Base-by-base conservation (phyloP, 2,888 invertebrate genomes). In the Ichneumon xanthorius region DNA sequence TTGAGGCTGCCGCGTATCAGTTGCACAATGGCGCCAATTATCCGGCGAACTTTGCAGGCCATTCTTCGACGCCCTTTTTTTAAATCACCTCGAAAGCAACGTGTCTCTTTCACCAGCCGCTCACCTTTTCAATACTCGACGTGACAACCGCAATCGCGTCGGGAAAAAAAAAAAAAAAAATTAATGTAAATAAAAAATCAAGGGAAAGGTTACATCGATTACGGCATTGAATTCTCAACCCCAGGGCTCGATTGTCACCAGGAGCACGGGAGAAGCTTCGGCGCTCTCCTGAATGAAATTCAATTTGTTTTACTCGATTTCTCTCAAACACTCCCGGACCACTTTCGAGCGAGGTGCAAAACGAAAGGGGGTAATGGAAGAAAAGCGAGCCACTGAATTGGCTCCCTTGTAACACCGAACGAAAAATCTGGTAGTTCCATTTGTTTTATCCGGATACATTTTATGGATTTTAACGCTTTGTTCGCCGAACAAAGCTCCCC, bases 11-110 rank as follows among this genome's bases (percentile, higher is more conserved):
- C 45, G 65, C 22, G 33, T 48, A 30, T 65, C 30, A 53, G 50
- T 55, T 37, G 4, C 37, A 71, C 70, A 81, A 81, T 76, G 70
- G 45, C 68, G 22, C 70, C 68, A 76, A 81, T 75, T 61, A 76
- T 45, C 70, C 70, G 22, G 30, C 30, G 68, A 81, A 70, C 68
- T 70, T 63, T 37, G 19, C 45, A 26, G 37, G 5, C 70, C 63
- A 75, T 71, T 76, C 76, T 71, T 53, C 30, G 1, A 11, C 33
- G 26, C 9, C 40, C 33, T 77, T 82, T 63, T 82, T 71, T 65
- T 16, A 19, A 19, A 40, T 63, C 16, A 30, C 40, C 45, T n/a
- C 50, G 33, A 48, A 19, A 61, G 61, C 11, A 26, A 26, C 37
- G 55, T 58, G 58, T 61, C 48, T 61, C 61, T 50, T 11, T 40